Conservation (phyloP, 2,797 vertebrate genomes). For the Malacoctenus gilli region DNA sequence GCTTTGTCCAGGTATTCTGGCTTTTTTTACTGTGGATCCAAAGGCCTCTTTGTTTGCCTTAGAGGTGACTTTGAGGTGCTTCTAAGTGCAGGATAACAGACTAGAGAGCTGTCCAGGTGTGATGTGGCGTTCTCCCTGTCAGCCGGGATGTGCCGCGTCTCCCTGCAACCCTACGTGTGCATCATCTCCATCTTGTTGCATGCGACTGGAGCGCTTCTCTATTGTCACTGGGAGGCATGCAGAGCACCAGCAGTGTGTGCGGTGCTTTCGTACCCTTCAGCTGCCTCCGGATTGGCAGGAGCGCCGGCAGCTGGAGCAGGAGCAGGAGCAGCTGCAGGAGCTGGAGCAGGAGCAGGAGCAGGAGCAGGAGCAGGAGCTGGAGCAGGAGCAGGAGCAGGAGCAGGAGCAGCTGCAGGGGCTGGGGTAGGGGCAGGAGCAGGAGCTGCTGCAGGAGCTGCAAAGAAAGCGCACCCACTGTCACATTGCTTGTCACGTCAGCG, state of each 20-base stretch:
- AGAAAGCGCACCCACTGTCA: no score
- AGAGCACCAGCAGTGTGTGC: not conserved
- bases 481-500: no score
- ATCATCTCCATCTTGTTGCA: no score
- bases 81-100: no score
- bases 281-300: slow-evolving; percentile 48
- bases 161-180: no score
- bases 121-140: no score
- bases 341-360: slow-evolving; percentile 18
- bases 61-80: no score
- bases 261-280: slow-evolving; percentile 57
- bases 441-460: not conserved
- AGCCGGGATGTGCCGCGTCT: no score
- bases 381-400: slow-evolving; percentile 1
- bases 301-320: not conserved
- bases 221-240: not conserved
- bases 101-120: no score
- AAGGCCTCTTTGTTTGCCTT: no score
- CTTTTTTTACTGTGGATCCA: no score
- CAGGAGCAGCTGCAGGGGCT: not conserved
- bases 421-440: slow-evolving; percentile 7
- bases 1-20: no score
- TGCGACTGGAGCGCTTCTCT: not conserved
- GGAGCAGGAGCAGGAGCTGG: slow-evolving; percentile 15
- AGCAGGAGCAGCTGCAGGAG: slow-evolving; percentile 4